A percentile compares a stretch with the other conserved stretches of the same genome.
Conservation (phyloP, 2,797 vertebrate genomes). For the Poecilia gillii region DNA sequence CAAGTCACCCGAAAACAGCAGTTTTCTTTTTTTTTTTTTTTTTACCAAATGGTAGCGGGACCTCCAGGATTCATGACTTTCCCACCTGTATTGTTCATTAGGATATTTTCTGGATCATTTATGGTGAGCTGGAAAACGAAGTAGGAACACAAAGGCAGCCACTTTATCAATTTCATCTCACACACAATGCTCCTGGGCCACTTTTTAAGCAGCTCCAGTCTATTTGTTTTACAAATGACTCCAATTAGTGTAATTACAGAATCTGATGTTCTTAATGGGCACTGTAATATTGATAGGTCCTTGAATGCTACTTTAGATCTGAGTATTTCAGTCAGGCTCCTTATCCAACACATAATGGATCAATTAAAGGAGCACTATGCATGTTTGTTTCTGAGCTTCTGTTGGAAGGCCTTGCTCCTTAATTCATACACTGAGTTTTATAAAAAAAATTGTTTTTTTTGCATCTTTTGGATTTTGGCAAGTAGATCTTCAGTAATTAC, state of each 20-base stretch:
- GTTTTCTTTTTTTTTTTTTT: conserved; percentile 23
- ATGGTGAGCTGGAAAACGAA: conserved; percentile 51
- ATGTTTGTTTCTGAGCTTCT: conserved; percentile 40
- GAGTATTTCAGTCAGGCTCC: conserved; percentile 20
- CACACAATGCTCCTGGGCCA: conserved; percentile 54
- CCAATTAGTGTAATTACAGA: conserved; percentile 65
- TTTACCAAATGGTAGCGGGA: conserved; percentile 50
- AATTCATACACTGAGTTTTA: background rate
- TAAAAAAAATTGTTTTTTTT: background rate
- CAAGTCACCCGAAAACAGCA: conserved; percentile 55
- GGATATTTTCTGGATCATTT: conserved; percentile 75
- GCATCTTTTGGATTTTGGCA: background rate
- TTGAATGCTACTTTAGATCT: conserved; percentile 36
- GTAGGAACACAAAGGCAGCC: conserved; percentile 45
- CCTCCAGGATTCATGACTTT: conserved; percentile 58
- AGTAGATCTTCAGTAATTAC: background rate
- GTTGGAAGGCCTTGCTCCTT: conserved; percentile 15
- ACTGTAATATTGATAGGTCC: conserved; percentile 36
- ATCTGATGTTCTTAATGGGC: conserved; percentile 64
- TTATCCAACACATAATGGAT: conserved; percentile 35
- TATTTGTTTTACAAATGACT: conserved; percentile 76
- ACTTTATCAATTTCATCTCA: conserved; percentile 64
- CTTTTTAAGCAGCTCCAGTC: conserved; percentile 52
- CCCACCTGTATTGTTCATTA: conserved; percentile 70
- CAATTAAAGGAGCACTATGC: conserved; percentile 38